Evolutionary conservation across 2,888 invertebrate genomes (phyloP), one percentile per base, ranked within the genome.

Genomic region (Halictus quadricinctus): DNA sequence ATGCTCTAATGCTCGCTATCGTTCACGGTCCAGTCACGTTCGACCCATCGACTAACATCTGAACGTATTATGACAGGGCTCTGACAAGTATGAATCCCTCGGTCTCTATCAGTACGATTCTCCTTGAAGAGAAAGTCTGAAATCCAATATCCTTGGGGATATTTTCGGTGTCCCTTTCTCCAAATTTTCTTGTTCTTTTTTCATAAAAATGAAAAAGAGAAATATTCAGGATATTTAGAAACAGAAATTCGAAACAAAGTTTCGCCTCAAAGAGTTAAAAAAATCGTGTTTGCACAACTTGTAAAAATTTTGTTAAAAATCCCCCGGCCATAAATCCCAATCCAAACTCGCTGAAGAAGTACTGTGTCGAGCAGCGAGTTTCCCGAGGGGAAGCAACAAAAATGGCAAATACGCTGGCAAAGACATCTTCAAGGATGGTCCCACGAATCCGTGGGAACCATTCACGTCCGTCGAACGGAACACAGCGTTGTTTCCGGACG

Each of bases 381-480:
- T 5, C 29, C 5, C 18, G 15, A 60, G 54, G 8, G 21, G 8
- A 10, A 50, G 8, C 21, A 12, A 15, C 7, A 54, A 66, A 29
- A 66, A 18, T 66, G 8, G 10, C 2, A 21, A 36, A 8, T 18
- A 66, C 25, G 25, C 1, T 29, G 64, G 29, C 25, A 64, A 7
- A 29, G 64, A 64, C 64, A 64, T 64, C 29, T 64, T 29, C 29
- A 7, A 29, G 29, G 6, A 29, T 64, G 29, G 64, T 64, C 64
- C 64, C 64, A 82, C 82, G 76, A 76, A 72, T 64, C 60, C 83
- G 76, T 82, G 83, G 64, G 83, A 76, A 83, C 72, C 13, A 13
- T 36, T 10, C 21, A 21, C 10, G 15, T 29, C 13, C 29, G 36
- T n/a, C 18, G 74, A 48, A 60, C 64, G 36, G 76, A 72, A 25